Evolutionary conservation across 2,113 vertebrate genomes (phyloP).

Genomic region (Pyxicephalus adspersus): DNA sequence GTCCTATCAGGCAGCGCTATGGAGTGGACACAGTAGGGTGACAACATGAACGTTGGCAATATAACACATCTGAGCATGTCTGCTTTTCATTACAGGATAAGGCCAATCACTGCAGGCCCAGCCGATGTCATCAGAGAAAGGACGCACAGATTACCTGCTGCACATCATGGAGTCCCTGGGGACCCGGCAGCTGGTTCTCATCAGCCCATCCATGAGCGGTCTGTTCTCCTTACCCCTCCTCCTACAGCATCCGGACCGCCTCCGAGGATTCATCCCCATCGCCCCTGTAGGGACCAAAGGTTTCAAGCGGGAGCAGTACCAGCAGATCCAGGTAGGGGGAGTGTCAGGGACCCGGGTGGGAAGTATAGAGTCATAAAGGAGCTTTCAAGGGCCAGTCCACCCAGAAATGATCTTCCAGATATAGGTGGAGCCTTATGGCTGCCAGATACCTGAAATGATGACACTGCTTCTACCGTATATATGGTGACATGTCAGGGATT

Average conservation of each 20-base stretch:
- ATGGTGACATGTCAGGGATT: too few species aligned
- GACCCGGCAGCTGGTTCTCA: slow-evolving; percentile 75
- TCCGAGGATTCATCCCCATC: slow-evolving; percentile 85
- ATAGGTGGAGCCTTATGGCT: too few species aligned
- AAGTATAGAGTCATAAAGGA: too few species aligned
- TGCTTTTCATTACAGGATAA: slow-evolving; percentile 73
- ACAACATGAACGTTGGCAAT: too few species aligned
- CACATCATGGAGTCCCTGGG: slow-evolving; percentile 78
- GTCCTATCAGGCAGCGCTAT: too few species aligned
- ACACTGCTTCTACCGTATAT: too few species aligned
- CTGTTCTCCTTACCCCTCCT: slow-evolving; percentile 90
- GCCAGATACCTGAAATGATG: too few species aligned
- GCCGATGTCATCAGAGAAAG: slow-evolving; percentile 71
- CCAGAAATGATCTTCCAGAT: too few species aligned
- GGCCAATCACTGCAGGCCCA: slow-evolving; percentile 80
- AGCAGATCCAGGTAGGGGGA: slow-evolving; percentile 79
- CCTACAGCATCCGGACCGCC: slow-evolving; percentile 72
- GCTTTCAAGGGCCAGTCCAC: too few species aligned
- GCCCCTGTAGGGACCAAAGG: slow-evolving; percentile 85
- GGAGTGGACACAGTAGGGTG: too few species aligned
- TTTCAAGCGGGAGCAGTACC: slow-evolving; percentile 83
- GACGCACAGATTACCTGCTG: slow-evolving; percentile 79
- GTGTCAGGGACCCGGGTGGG: neutral
- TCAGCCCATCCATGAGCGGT: slow-evolving; percentile 95
- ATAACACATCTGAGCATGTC: neutral